A percentile compares a stretch with the other conserved stretches of the same genome.
Conservation (phyloP, 2,113 vertebrate species). For the Alces alces region DNA sequence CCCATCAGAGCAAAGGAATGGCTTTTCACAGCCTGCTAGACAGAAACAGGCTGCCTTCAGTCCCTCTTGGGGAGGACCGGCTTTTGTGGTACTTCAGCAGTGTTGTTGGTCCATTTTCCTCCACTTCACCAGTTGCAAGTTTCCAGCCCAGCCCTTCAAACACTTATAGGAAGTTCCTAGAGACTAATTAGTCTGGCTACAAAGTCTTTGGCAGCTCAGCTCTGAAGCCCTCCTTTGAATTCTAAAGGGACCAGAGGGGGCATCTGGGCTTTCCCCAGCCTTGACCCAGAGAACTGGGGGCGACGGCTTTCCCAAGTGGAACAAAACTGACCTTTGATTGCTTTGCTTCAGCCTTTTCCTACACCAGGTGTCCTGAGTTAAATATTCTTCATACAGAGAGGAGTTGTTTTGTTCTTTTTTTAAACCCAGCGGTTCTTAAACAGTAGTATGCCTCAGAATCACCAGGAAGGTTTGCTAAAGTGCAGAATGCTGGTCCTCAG, state of each 20-base stretch:
- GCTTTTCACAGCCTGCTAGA: slow-evolving; percentile 49
- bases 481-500: neutral
- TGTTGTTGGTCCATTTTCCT: neutral
- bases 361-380: neutral
- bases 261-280: neutral
- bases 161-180: slow-evolving; percentile 48
- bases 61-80: neutral
- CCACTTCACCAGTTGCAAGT: slow-evolving; percentile 19
- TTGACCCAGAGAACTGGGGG: neutral
- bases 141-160: slow-evolving; percentile 45
- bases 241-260: slow-evolving; percentile 7
- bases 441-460: neutral
- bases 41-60: slow-evolving; percentile 32
- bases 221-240: slow-evolving; percentile 41
- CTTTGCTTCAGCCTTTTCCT: neutral
- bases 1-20: slow-evolving; percentile 38
- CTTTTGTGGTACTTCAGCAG: neutral
- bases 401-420: neutral
- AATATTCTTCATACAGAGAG: neutral
- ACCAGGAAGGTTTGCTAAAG: neutral
- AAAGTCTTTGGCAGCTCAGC: slow-evolving; percentile 42
- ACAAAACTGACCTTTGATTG: neutral
- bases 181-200: slow-evolving; percentile 54
- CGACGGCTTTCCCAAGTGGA: neutral
- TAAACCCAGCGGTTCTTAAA: neutral